Base-by-base conservation (phyloP, 2,797 vertebrate species). In the Microctenopoma steveboyesi region DNA sequence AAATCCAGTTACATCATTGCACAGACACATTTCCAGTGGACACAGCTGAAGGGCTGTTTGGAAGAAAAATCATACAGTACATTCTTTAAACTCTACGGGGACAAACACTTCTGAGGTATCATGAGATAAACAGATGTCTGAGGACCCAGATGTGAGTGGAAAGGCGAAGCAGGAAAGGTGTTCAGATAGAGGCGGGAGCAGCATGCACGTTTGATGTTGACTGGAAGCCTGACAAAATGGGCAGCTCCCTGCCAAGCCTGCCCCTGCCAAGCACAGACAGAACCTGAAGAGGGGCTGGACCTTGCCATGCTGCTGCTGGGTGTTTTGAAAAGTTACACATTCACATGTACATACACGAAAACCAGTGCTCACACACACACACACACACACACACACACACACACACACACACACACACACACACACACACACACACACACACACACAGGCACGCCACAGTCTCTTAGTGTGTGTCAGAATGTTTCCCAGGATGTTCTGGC, bases 401-500 rank as follows among this genome's bases (percentile, higher is more conserved):
- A 61, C 61, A 58, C 60, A 70, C 62, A 59, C 53, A 74, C 3
- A 43, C 42, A 64, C 0, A 2, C 5, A 28, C 5, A 28, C 48
- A 60, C 39, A 33, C 51, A 35, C 35, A 58, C 60, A 70, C 62
- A 59, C 53, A 61, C 61, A 58, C 60, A 70, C 62, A 59, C 53
- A 74, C 3, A 43, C 42, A 64, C 0, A 2, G 56, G 49, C 45
- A 8, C 74, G 51, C 65, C 13, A 30, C 78, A 79, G 75, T 64
- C 73, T 72, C 72, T 71, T 56, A 86, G 63, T 81, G 82, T 74
- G 79, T 84, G 84, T 89, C 85, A 84, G 81, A 74, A 82, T 83
- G 74, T 86, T 91, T 89, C 86, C 78, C 81, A 79, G 86, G 81
- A 88, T 87, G 88, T 91, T 85, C 81, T 92, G 87, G 90, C 88